Base-by-base conservation (phyloP, 2,113 vertebrate genomes). In the Vulpes ferrilata region DNA sequence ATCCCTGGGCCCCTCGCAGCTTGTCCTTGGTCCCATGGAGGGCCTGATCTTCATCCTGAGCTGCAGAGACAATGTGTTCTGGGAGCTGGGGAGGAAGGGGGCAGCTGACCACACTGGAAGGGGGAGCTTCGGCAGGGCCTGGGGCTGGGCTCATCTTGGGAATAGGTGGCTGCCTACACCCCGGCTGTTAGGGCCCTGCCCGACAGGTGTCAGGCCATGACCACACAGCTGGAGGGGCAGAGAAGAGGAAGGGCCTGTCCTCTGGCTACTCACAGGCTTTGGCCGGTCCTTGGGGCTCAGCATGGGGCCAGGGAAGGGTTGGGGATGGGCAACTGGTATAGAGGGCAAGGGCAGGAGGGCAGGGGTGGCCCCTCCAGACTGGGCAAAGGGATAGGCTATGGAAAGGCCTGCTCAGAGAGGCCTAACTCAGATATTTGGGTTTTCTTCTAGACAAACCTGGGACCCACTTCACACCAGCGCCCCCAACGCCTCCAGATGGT, bases 381-480 rank as follows among this genome's bases (percentile, higher is more conserved):
- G 74, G 64, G 35, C 12, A 25, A 9, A 73, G 62, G 64, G 38
- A 13, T 53, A 11, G 17, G 32, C 35, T 27, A 1, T 0, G 48
- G 11, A 12, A 94, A 32, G 12, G 20, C 0, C 4, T 38, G 23
- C 35, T 38, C 27, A 30, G 38, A 55, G 80, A 20, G 0, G 0
- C 16, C 67, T 48, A 20, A 93, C 91, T 69, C 69, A n/a, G 64
- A 73, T 38, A 22, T 97, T 38, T 91, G 53, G 67, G 7, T 97
- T 97, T 95, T 80, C 82, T 99, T 99, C 87, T 99, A 99, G 99
- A 99, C 98, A 99, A 99, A 98, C 99, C 99, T 84, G 99, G 99
- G 53, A 98, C 98, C 94, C 99, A 99, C 97, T 99, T 99, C 97
- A 99, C 99, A 0, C 99, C 99, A 59, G 98, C 98, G 0, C 99